Conservation (phyloP, 2,113 vertebrate species). For the Clarias magur region DNA sequence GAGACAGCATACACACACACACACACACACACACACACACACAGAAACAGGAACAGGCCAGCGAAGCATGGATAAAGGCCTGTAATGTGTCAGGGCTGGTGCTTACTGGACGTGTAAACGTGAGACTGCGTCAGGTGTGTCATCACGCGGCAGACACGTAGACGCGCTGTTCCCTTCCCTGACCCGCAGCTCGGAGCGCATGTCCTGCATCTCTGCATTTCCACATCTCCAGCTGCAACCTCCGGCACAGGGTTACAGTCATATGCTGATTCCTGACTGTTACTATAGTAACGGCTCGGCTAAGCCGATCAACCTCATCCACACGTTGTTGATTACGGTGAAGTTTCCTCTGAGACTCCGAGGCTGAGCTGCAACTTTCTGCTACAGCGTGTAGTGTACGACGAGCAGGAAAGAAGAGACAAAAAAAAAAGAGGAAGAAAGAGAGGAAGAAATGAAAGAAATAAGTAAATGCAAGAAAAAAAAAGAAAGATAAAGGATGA, state of each 20-base stretch:
- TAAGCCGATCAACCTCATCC: neutral
- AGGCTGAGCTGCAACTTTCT: neutral
- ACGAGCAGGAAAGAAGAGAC: neutral
- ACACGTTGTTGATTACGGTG: neutral
- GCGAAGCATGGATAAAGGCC: neutral
- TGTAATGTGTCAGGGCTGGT: constrained; percentile 6
- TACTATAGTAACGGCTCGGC: neutral
- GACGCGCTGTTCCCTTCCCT: neutral
- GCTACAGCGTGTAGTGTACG: neutral
- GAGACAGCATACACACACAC: constrained; percentile 26
- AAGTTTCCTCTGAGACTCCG: neutral
- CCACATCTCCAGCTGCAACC: neutral
- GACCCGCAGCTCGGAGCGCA: no score
- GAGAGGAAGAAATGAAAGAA: neutral
- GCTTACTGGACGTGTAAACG: constrained; percentile 11
- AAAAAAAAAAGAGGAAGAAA: neutral
- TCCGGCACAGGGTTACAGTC: neutral
- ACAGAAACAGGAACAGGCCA: neutral
- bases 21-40: constrained; percentile 14
- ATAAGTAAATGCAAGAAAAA: neutral
- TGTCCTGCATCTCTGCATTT: no score
- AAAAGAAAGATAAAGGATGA: neutral
- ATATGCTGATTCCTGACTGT: neutral
- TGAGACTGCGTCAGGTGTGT: neutral
- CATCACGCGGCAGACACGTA: neutral